These are phyloP conservation scores for Fistularia tabacaria DNA, from an alignment of 2,797 vertebrate species.

Conservation along the genomic window DNA sequence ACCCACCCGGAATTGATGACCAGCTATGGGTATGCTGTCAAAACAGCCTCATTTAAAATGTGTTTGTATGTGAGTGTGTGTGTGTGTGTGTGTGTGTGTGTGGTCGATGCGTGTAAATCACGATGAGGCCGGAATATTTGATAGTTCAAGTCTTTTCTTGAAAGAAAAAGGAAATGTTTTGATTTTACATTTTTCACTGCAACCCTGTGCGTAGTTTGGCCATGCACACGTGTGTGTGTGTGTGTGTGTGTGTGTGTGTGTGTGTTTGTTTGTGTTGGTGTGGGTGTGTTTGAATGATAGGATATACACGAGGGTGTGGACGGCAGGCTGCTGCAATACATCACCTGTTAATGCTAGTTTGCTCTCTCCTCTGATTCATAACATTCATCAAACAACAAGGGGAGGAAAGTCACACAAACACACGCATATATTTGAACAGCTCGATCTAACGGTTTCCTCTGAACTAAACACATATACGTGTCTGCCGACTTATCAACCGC, in stretches of 20 bases:
- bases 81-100: conserved; percentile 7
- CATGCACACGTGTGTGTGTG: background rate
- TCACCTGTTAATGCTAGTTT: conserved; percentile 54
- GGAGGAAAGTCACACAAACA: conserved; percentile 17
- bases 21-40: conserved; percentile 83
- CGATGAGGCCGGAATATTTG: background rate
- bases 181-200: conserved; percentile 3
- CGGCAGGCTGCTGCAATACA: conserved; percentile 39
- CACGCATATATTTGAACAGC: conserved; percentile 5
- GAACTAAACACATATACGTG: too few species aligned
- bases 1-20: conserved; percentile 90
- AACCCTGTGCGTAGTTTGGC: conserved; percentile 5
- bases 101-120: conserved; percentile 7
- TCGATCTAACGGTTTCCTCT: conserved; percentile 1
- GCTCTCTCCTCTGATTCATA: conserved; percentile 33
- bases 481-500: too few species aligned
- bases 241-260: too few species aligned
- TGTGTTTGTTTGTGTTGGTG: too few species aligned
- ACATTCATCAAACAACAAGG: conserved; percentile 47
- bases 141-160: too few species aligned
- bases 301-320: conserved; percentile 24
- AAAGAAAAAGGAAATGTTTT: conserved; percentile 1
- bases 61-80: conserved; percentile 14
- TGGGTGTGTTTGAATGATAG: background rate
- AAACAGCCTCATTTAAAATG: background rate